Evolutionary conservation across 2,113 vertebrate species (phyloP), one percentile per base, ranked within the genome.

Genomic region (Micronycteris hirsuta): DNA sequence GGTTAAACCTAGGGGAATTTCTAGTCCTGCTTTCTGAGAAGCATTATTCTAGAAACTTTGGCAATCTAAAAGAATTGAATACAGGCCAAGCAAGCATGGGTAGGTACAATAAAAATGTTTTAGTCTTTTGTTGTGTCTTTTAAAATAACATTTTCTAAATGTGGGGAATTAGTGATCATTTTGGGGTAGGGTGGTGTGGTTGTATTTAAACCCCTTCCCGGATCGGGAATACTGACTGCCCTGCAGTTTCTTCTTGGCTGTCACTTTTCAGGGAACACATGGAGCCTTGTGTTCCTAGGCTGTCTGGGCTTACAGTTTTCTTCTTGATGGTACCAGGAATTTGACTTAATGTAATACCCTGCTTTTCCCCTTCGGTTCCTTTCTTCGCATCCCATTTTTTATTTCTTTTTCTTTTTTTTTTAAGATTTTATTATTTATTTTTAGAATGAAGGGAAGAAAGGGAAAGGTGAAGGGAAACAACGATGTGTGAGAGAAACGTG

Each of bases 11-110:
- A 70, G 54, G 14, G 31, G 67, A 65, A 68, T 91, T 97, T 93
- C 63, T 82, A 56, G 20, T 93, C 28, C 92, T 90, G 41, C 36
- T 95, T 91, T 94, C 81, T 94, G 78, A 91, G 45, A 96, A 89
- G 36, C 6, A 58, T 95, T 95, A 17, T 73, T 54, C 93, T 91
- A 91, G 63, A 63, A 93, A 89, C 71, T 94, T 94, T 16, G 58
- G 65, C 87, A 65, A 58, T 80, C 45, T 93, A 82, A 89, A 96
- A 94, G 82, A 33, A 43, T 76, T 81, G 38, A 89, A 56, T 71
- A 56, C 20, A 78, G 63, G 31, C 49, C 85, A 92, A 68, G 52
- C 76, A 93, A 68, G 45, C 41, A 85, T 89, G 33, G 41, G 47
- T 54, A 89, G 22, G 22, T 19, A 74, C 17, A 93, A 15, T 54